Conservation (phyloP, 2,888 invertebrate species). For the Pollenia griseotomentosa region DNA sequence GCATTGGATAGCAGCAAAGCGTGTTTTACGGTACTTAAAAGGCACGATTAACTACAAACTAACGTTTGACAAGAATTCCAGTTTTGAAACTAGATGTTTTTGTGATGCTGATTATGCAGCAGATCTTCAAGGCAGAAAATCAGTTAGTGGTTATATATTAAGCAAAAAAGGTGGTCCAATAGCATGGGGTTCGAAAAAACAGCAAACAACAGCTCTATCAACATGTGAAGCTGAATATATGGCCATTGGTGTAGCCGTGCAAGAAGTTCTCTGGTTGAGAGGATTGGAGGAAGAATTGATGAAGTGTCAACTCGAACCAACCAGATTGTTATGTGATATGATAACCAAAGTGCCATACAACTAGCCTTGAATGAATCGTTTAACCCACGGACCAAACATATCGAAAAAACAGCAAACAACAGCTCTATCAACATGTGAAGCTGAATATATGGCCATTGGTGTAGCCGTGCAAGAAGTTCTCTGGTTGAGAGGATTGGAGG, state of each 20-base stretch:
- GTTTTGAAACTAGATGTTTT: constrained; percentile 83
- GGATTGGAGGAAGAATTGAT: constrained; percentile 32
- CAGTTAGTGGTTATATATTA: constrained; percentile 31
- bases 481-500: no score
- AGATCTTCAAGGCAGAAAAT: constrained; percentile 39
- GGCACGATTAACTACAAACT: constrained; percentile 28
- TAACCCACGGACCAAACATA: constrained; percentile 41
- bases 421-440: no score
- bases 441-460: no score
- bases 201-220: constrained; percentile 34
- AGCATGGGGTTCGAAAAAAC: constrained; percentile 45
- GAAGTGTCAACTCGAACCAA: neutral
- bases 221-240: constrained; percentile 48
- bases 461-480: no score
- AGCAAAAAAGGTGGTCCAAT: constrained; percentile 48
- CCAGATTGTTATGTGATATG: constrained; percentile 28
- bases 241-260: constrained; percentile 33
- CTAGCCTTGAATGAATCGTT: constrained; percentile 42
- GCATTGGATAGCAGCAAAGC: constrained; percentile 52
- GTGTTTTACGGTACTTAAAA: constrained; percentile 43
- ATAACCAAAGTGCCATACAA: constrained; percentile 54
- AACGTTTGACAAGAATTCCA: constrained; percentile 75
- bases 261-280: constrained; percentile 32
- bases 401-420: no score
- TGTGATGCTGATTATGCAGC: constrained; percentile 66